Evolutionary conservation across 1,140 invertebrate genomes (phyloP), one percentile per base, ranked within the genome.

Genomic region (Spodoptera frugiperda): DNA sequence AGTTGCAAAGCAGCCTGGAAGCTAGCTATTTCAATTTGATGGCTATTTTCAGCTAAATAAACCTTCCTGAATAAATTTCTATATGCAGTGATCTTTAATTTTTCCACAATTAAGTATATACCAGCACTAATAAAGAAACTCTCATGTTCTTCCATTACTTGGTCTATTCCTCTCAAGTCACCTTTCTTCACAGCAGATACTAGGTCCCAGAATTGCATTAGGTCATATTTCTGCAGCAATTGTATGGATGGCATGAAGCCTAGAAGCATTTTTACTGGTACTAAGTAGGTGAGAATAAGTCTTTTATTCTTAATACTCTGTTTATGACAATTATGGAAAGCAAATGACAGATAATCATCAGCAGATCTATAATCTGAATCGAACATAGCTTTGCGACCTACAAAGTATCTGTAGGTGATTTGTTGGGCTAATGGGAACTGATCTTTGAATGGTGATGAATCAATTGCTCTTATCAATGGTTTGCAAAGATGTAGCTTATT

Each of bases 41-140:
- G 98, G 2, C 96, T 98, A 78, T 98, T 97, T 57, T 98, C 94
- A 10, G 98, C 96, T 14, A 98, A 89, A 91, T 98, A 98, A 83
- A 99, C 98, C 96, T 98, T 99, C 86, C 99, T 98, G 87, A 99
- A 99, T 25, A 99, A 95, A 95, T 99, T 99, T 78, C 99, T 96
- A 88, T 99, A 99, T 0, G 98, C 98, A 54, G 99, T 97, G 59
- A 98, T 97, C 91, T 99, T 99, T 0, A 99, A 94, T 91, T 99
- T 99, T 88, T 99, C 99, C 8, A 99, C 96, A 87, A 99, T 98
- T 15, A 99, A 95, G 94, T 99, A 99, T 85, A 99, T 99, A 46
- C 99, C 99, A 86, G 97, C 98, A 83, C 97, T 97, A 71, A 99
- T 99, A 81, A 99, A 99, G 89, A 99, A 99, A 0, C 95, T 93